Conservation (phyloP, 2,113 vertebrate species). For the Pseudorectes ferrugineus region DNA sequence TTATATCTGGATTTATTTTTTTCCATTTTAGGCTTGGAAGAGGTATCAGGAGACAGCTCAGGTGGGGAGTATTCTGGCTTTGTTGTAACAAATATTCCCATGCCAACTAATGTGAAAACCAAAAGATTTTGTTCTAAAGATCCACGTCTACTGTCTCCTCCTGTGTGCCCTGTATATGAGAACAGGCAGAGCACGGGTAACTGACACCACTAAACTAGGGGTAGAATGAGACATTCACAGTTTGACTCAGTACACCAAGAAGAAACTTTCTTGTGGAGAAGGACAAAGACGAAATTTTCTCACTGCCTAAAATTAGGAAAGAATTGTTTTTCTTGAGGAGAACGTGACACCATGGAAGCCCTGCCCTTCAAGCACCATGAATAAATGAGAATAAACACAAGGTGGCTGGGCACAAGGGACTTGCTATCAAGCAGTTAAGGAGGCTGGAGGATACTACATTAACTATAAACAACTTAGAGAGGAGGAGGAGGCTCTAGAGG, state of each 20-base stretch:
- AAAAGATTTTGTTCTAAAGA: neutral
- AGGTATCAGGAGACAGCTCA: neutral
- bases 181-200: neutral
- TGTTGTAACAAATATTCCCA: neutral
- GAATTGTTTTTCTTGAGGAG: neutral
- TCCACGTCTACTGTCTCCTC: neutral
- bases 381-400: neutral
- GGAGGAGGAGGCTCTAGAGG: neutral
- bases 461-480: neutral
- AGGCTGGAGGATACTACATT: neutral
- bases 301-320: neutral
- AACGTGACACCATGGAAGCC: neutral
- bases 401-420: neutral
- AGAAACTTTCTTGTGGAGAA: neutral
- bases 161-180: neutral
- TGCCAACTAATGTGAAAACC: neutral
- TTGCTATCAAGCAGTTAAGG: neutral
- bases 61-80: neutral
- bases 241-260: neutral
- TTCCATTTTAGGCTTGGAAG: neutral
- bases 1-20: neutral
- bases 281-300: neutral
- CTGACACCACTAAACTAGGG: neutral
- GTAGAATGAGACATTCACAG: neutral
- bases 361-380: neutral